Conservation (phyloP, 2,888 invertebrate species). For the Acanthopleura granulata region DNA sequence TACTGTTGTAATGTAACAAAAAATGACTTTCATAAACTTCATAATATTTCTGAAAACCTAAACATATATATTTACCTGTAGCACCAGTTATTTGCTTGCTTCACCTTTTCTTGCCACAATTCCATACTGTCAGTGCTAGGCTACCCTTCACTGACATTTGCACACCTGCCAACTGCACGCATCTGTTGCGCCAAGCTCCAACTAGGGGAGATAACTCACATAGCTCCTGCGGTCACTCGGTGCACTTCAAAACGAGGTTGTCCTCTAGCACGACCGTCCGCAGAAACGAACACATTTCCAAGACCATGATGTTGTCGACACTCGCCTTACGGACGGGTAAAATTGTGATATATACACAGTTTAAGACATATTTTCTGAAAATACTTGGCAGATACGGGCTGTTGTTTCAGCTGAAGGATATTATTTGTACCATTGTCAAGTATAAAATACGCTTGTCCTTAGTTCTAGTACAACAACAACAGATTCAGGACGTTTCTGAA, state of each 20-base stretch:
- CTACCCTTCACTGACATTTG: no score
- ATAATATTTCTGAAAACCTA: background rate
- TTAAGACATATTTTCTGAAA: no score
- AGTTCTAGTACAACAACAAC: no score
- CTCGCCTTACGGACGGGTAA: slow-evolving; percentile 30
- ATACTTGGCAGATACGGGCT: no score
- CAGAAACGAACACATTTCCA: background rate
- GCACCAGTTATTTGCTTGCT: background rate
- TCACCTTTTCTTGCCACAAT: background rate
- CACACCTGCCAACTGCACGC: no score
- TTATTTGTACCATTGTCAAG: no score
- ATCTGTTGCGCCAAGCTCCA: background rate
- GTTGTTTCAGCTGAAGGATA: no score
- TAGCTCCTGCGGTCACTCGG: background rate
- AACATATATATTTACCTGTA: background rate
- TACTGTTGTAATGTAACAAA: no score
- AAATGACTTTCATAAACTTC: no score
- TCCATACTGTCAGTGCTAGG: background rate
- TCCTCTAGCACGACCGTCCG: background rate
- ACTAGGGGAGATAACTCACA: slow-evolving; percentile 1
- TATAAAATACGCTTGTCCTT: no score
- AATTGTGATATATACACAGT: no score
- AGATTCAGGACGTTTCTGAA: no score
- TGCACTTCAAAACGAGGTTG: slow-evolving; percentile 6
- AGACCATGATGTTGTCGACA: slow-evolving; percentile 28